These are phyloP conservation scores for Saccostrea cuccullata DNA, from an alignment of 1,140 invertebrate species.

Conservation along the genomic window DNA sequence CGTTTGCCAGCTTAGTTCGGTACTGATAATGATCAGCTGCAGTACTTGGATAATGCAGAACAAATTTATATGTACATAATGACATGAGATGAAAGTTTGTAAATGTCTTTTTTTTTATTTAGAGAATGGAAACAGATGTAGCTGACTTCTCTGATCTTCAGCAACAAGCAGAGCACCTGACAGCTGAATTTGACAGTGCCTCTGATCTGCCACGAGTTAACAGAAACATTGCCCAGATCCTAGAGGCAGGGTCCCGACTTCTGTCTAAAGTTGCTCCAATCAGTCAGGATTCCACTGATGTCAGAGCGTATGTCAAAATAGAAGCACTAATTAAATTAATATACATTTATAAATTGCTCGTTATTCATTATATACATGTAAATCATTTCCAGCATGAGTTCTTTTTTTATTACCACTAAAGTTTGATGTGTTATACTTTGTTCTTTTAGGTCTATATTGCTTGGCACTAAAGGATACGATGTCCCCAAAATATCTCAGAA, in stretches of 20 bases:
- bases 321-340: too few relatives aligned
- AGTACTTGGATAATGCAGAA: neutral
- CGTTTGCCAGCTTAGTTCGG: too few relatives aligned
- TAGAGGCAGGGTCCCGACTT: slow-evolving; percentile 93
- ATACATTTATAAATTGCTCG: too few relatives aligned
- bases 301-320: slow-evolving; percentile 89
- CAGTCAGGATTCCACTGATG: slow-evolving; percentile 85
- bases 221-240: slow-evolving; percentile 92
- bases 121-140: slow-evolving; percentile 65
- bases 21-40: too few relatives aligned
- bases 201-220: slow-evolving; percentile 85
- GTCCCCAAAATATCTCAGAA: slow-evolving; percentile 94
- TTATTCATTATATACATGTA: too few relatives aligned
- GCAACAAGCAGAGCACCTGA: slow-evolving; percentile 92
- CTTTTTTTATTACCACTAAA: too few relatives aligned
- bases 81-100: neutral
- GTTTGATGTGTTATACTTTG: neutral
- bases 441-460: slow-evolving; percentile 88
- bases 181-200: slow-evolving; percentile 89
- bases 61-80: neutral
- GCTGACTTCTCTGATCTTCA: slow-evolving; percentile 88
- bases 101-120: neutral
- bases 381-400: too few relatives aligned
- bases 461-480: slow-evolving; percentile 95
- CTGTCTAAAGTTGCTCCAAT: slow-evolving; percentile 91